Base-by-base conservation (phyloP, 2,113 vertebrate species). In the Vulpes vulpes region DNA sequence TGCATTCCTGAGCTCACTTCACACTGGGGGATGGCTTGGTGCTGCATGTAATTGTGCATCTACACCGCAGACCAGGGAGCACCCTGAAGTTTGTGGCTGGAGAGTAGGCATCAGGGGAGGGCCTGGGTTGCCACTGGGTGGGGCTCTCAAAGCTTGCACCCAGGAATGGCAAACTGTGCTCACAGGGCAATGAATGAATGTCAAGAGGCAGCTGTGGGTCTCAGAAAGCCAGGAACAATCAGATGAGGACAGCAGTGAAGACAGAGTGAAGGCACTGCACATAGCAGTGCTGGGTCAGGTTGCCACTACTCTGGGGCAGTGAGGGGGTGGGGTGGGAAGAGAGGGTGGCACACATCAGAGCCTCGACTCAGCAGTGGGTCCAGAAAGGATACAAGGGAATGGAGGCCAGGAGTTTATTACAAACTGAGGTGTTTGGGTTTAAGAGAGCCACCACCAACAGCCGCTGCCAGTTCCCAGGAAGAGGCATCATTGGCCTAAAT, bases 21-120 rank as follows among this genome's bases (percentile, higher is more conserved):
- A 69, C 27, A 9, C 5, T 4, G 2, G 9, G 0, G 43, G 6
- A 15, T 11, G 27, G 3, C 19, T 78, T 20, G 22, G 78, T 30
- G 25, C 8, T 69, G 15, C n/a, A 59, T 59, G 11, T 25, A 10
- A 3, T 16, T 19, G 74, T 15, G 30, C 7, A 8, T 53, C 43
- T 11, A 65, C 22, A 38, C 49, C 12, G 8, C 15, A 2, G 32
- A 8, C 5, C 2, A 0, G 20, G 20, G 71, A 73, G 20, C 19
- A 55, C 25, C 8, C 1, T 30, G 38, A 14, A 64, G 16, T 1
- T 3, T 20, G n/a, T 10, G 67, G 35, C 20, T 22, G 0, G 11
- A 74, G 10, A 43, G 5, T 35, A 43, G 22, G 71, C 71, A 74
- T 23, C 2, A 43, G 1, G 22, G 38, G 25, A 59, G 64, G n/a